Evolutionary conservation across 1,140 invertebrate species (phyloP).

Genomic region (Cotesia typhae): DNA sequence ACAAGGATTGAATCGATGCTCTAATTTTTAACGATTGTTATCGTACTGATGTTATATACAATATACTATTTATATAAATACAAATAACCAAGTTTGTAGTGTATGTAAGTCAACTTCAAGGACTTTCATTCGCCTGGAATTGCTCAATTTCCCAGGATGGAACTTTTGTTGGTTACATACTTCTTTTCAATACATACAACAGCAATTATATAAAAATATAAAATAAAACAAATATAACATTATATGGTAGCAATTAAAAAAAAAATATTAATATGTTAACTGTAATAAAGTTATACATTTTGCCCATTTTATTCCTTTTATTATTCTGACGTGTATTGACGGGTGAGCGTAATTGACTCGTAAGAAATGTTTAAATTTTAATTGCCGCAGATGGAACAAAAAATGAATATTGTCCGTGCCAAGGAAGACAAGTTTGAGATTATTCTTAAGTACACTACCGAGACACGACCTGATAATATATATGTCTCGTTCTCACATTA

Average conservation of each 20-base stretch:
- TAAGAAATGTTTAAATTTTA: not conserved
- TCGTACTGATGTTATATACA: not conserved
- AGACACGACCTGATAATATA: too few species aligned
- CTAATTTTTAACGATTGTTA: not conserved
- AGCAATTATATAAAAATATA: too few species aligned
- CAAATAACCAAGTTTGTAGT: too few species aligned
- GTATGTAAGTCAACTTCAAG: too few species aligned
- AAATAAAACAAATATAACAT: too few species aligned
- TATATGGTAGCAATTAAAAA: too few species aligned
- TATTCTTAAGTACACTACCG: too few species aligned
- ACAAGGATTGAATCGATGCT: not conserved
- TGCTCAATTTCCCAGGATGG: too few species aligned
- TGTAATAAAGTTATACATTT: constrained; percentile 1
- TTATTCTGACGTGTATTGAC: not conserved
- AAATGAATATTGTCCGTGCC: not conserved
- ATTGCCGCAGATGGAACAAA: constrained; percentile 13
- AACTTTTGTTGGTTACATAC: too few species aligned
- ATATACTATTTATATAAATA: not conserved
- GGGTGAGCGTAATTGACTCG: constrained; percentile 8
- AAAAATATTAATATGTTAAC: not conserved
- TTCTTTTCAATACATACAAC: too few species aligned
- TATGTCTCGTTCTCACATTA: constrained; percentile 7
- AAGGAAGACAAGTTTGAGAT: not conserved
- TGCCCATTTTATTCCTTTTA: not conserved
- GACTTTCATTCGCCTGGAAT: too few species aligned